Conservation (phyloP, 2,113 vertebrate genomes). For the Hippopotamus amphibius region DNA sequence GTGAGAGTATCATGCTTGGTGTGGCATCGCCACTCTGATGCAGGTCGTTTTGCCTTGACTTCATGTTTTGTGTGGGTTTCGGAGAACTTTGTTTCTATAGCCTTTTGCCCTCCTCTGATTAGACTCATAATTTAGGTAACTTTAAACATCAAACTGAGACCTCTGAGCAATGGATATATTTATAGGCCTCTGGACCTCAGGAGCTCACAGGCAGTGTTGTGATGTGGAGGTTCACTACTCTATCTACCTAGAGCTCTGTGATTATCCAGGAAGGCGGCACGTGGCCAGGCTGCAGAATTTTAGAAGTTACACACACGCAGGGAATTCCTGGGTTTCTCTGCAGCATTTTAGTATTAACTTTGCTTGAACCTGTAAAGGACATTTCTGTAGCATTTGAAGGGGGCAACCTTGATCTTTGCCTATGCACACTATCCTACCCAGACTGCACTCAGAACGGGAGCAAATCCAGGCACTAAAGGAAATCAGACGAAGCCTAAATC, state of each 20-base stretch:
- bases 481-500: not conserved
- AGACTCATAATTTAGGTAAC: not conserved
- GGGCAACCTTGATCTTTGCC: not conserved
- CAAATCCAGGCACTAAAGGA: not conserved
- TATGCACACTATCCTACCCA: not conserved
- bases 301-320: not conserved
- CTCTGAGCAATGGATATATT: not conserved
- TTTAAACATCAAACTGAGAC: not conserved
- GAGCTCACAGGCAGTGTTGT: not conserved
- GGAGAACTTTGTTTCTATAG: not conserved
- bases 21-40: accelerated
- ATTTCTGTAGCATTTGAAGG: not conserved
- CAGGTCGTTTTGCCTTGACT: not conserved
- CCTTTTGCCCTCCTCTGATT: not conserved
- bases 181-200: not conserved
- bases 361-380: not conserved
- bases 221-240: constrained; percentile 78
- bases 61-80: not conserved
- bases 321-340: not conserved
- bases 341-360: not conserved
- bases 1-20: not conserved
- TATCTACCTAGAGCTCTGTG: constrained; percentile 72
- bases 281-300: not conserved
- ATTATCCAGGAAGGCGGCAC: constrained; percentile 64
- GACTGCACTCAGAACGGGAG: not conserved